A percentile compares a stretch with the other conserved stretches of the same genome.
Evolutionary conservation across 2,797 vertebrate species (phyloP).

Genomic region (Macropodus opercularis): DNA sequence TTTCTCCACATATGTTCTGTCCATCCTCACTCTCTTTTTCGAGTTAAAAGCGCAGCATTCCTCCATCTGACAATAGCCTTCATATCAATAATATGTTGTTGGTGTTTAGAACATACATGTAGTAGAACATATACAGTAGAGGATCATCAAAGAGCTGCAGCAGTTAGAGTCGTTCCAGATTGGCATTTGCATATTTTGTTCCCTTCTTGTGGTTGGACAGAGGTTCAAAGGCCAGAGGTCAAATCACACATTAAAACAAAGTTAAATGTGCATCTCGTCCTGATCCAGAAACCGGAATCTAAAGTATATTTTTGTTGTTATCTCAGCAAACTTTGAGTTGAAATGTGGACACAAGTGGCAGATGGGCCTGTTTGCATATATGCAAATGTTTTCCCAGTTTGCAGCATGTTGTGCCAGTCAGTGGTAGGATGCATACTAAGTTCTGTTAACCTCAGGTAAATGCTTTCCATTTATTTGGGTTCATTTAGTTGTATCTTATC

Average conservation of each 20-base stretch:
- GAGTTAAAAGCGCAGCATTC: too few relatives aligned
- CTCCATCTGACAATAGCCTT: too few relatives aligned
- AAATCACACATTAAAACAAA: not conserved
- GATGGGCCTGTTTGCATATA: slow-evolving; percentile 69
- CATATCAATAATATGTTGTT: too few relatives aligned
- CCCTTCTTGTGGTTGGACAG: not conserved
- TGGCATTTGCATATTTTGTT: not conserved
- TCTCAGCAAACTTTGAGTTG: slow-evolving; percentile 26
- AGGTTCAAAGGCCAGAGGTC: not conserved
- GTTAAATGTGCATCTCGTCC: not conserved
- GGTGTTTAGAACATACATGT: not conserved
- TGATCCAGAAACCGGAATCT: slow-evolving; percentile 7
- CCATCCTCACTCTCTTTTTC: too few relatives aligned
- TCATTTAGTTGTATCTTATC: not conserved
- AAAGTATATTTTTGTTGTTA: slow-evolving; percentile 8
- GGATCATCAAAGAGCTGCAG: not conserved
- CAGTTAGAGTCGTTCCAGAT: not conserved
- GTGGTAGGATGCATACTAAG: slow-evolving; percentile 33
- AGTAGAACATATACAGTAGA: not conserved
- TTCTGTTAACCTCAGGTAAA: slow-evolving; percentile 26
- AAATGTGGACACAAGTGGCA: slow-evolving; percentile 50
- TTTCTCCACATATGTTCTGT: too few relatives aligned
- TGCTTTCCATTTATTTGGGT: slow-evolving; percentile 7
- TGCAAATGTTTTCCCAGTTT: slow-evolving; percentile 56
- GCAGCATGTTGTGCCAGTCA: slow-evolving; percentile 23